These are phyloP conservation scores for Pterocles burchelli DNA, from an alignment of 2,113 vertebrate genomes.

Conservation along the genomic window DNA sequence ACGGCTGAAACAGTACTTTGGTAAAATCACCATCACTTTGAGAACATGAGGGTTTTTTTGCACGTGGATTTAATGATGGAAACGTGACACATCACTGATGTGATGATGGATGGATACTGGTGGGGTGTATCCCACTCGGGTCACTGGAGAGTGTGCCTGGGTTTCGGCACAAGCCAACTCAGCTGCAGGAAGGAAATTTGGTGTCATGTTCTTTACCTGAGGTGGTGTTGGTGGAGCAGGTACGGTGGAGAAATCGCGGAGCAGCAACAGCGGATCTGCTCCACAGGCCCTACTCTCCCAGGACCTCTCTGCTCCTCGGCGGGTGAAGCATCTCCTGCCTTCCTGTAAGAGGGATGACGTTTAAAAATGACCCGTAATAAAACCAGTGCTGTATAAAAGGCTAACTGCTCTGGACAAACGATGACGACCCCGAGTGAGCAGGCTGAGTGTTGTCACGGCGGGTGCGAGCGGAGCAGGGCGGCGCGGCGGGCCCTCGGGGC, in stretches of 20 bases:
- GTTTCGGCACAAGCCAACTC: fast-evolving
- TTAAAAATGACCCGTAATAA: neutral
- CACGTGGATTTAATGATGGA: neutral
- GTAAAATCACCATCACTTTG: neutral
- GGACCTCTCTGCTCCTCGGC: too few relatives aligned
- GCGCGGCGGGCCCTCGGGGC: neutral
- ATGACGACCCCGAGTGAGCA: neutral
- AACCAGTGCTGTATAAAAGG: neutral
- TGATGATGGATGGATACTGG: fast-evolving
- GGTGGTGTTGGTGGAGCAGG: too few relatives aligned
- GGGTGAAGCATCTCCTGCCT: neutral
- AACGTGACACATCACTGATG: fast-evolving
- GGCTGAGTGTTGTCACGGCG: too few relatives aligned
- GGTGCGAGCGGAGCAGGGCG: neutral
- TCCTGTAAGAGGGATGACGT: fast-evolving
- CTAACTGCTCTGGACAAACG: neutral
- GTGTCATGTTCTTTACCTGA: fast-evolving
- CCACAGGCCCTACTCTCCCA: too few relatives aligned
- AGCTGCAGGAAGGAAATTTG: neutral
- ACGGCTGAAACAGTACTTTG: neutral
- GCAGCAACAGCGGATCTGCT: neutral
- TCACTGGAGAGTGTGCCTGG: neutral
- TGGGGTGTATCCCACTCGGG: neutral
- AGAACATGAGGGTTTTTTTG: neutral
- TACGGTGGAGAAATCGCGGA: too few relatives aligned